Evolutionary conservation across 2,797 vertebrate genomes (phyloP).

Genomic region (Gymnothorax javanicus): DNA sequence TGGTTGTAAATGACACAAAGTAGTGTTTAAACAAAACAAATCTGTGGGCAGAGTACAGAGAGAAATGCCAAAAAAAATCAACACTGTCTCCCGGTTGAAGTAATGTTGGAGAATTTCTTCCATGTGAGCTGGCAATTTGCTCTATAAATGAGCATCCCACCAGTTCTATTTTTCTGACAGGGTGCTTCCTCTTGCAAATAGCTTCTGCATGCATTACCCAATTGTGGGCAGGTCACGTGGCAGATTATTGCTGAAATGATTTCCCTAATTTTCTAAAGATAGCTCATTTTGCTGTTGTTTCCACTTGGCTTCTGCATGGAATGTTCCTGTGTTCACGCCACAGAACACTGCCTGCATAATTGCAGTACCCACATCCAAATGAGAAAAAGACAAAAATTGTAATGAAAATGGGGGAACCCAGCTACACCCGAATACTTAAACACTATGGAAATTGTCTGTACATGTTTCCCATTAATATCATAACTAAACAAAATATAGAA

Average conservation of each 20-base stretch:
- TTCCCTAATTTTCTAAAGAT: background rate
- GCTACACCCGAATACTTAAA: background rate
- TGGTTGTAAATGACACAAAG: background rate
- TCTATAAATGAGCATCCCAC: background rate
- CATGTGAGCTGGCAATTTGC: background rate
- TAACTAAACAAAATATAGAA: background rate
- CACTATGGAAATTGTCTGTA: background rate
- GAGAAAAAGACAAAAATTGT: background rate
- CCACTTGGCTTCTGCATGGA: background rate
- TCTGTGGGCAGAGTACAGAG: background rate
- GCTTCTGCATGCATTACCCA: background rate
- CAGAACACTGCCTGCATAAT: background rate
- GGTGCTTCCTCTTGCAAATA: background rate
- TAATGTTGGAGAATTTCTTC: background rate
- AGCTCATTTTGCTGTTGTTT: background rate
- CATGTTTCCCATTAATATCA: background rate
- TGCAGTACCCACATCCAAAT: background rate
- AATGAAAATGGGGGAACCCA: background rate
- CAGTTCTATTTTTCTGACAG: background rate
- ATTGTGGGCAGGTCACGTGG: background rate
- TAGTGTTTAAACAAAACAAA: background rate
- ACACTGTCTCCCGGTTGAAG: background rate
- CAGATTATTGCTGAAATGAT: conserved; percentile 12
- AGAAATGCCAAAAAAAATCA: background rate
- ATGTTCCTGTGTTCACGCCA: background rate